Evolutionary conservation across 2,888 invertebrate species (phyloP).

Genomic region (Drosophila trichaetosa): DNA sequence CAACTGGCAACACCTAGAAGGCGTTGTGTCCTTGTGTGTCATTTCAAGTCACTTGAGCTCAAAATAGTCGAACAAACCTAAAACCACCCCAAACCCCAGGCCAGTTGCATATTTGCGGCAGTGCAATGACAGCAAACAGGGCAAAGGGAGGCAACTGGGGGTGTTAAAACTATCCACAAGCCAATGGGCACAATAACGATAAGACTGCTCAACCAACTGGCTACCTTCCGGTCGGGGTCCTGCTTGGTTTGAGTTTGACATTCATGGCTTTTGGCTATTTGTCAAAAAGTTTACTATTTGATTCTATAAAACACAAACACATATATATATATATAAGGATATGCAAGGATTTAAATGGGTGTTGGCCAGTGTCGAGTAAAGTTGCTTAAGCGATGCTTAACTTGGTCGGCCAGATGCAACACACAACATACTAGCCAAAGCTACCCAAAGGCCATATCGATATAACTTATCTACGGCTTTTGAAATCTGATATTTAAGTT

Average conservation of each 20-base stretch:
- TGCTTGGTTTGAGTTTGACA: constrained; percentile 25
- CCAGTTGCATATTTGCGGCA: constrained; percentile 26
- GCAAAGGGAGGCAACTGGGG: constrained; percentile 23
- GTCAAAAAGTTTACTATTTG: constrained; percentile 67
- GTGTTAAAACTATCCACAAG: constrained; percentile 43
- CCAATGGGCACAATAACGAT: constrained; percentile 61
- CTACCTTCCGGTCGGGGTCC: constrained; percentile 58
- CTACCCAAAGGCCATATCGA: constrained; percentile 7
- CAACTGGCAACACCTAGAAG: constrained; percentile 51
- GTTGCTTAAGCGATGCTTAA: constrained; percentile 39
- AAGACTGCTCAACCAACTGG: constrained; percentile 56
- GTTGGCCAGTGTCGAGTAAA: constrained; percentile 65
- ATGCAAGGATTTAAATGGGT: constrained; percentile 52
- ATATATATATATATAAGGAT: constrained; percentile 13
- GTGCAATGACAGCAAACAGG: constrained; percentile 69
- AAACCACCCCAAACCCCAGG: constrained; percentile 16
- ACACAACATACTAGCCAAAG: not conserved
- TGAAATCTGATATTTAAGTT: not conserved
- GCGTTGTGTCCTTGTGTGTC: constrained; percentile 69
- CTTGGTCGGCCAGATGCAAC: constrained; percentile 11
- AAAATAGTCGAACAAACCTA: constrained; percentile 57
- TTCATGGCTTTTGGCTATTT: constrained; percentile 75
- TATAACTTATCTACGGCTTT: constrained; percentile 16
- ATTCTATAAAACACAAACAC: constrained; percentile 15
- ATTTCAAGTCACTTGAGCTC: constrained; percentile 75